Percentiles rank a stretch among this genome's conserved stretches.
Conservation (phyloP, 53 echinoderm and acorn worm species). For the Patiria pectinifera region DNA sequence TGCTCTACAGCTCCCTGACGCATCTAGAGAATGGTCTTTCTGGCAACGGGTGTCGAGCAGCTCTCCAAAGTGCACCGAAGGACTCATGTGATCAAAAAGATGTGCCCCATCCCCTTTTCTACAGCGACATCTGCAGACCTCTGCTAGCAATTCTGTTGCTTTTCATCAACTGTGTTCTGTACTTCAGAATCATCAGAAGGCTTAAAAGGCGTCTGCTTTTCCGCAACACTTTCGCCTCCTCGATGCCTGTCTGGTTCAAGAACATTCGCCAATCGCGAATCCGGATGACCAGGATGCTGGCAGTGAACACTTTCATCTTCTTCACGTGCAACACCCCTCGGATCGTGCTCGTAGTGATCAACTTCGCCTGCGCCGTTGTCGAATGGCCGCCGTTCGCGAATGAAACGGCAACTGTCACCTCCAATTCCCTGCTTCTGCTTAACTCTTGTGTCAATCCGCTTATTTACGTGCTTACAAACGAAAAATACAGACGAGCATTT, state of each 20-base stretch:
- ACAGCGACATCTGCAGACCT: slow-evolving; percentile 8
- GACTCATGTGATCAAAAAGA: not conserved
- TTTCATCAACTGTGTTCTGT: not conserved
- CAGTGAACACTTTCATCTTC: not conserved
- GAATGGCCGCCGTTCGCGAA: not conserved
- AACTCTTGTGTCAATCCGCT: slow-evolving; percentile 35
- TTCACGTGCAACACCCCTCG: not conserved
- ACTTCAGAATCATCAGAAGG: not conserved
- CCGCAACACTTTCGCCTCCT: not conserved
- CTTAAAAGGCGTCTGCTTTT: not conserved
- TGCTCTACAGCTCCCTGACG: not conserved
- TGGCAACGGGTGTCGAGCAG: not conserved
- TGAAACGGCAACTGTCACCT: not conserved
- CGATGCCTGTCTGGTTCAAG: not conserved
- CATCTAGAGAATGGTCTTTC: not conserved
- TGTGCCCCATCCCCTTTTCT: not conserved
- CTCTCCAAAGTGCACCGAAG: not conserved
- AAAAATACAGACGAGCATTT: slow-evolving; percentile 17
- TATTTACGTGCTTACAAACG: slow-evolving; percentile 24
- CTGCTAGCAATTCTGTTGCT: not conserved
- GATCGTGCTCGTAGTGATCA: not conserved
- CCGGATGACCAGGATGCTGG: slow-evolving; percentile 12
- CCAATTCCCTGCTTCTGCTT: not conserved
- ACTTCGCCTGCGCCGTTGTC: not conserved
- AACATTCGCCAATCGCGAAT: not conserved